phyloP scores from a whole-genome alignment of 1,140 invertebrate species.

The Fopius arisanus region DNA sequence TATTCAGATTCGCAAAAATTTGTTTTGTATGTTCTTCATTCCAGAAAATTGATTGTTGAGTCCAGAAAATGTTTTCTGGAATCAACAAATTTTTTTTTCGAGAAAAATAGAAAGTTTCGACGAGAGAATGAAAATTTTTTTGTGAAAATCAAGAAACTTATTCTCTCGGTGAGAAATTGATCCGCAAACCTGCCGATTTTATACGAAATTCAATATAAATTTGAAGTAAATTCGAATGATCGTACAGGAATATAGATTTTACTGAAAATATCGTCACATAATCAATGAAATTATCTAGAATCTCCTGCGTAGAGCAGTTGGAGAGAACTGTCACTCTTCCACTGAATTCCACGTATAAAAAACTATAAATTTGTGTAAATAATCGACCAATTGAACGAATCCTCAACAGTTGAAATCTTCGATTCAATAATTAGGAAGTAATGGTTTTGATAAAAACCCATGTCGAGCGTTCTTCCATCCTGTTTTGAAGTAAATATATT shows the following conservation, averaged over 20 bases:
- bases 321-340: neutral
- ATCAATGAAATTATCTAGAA: neutral
- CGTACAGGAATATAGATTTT: neutral
- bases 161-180: no score
- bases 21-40: no score
- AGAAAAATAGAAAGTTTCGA: no score
- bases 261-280: neutral
- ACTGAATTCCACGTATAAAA: neutral
- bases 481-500: neutral
- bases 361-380: neutral
- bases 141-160: no score
- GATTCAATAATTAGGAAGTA: neutral
- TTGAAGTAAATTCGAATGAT: neutral
- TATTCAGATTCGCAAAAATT: no score
- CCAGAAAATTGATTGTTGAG: no score
- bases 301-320: neutral
- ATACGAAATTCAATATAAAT: no score
- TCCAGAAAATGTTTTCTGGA: no score
- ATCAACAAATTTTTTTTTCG: no score
- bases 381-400: neutral
- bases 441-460: neutral
- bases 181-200: no score
- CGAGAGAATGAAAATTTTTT: no score
- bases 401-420: neutral
- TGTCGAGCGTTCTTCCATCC: neutral